Percentiles rank a stretch among this genome's conserved stretches.
phyloP scores from a whole-genome alignment of 2,888 invertebrate genomes.

The Drosophila affinis region DNA sequence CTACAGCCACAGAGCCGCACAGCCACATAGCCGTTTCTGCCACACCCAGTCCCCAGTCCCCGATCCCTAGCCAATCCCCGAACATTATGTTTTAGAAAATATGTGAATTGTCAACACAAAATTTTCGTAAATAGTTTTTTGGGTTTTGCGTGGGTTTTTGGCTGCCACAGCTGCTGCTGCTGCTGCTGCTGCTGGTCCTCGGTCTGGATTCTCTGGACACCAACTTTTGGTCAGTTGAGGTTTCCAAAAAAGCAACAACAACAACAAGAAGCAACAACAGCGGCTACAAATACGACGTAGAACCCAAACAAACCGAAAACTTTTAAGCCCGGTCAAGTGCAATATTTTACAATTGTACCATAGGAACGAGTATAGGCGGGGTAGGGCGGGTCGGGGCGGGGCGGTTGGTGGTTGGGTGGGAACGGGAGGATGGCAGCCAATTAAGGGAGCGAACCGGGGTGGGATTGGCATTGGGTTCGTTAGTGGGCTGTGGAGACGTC shows the following conservation, averaged over 20 bases:
- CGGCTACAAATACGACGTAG: constrained; percentile 16
- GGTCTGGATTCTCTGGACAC: constrained; percentile 11
- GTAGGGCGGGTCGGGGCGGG: no score
- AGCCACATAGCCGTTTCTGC: no score
- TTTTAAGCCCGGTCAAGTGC: constrained; percentile 73
- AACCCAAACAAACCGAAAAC: constrained; percentile 50
- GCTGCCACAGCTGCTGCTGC: constrained; percentile 45
- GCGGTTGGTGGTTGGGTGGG: constrained; percentile 5
- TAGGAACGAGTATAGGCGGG: neutral
- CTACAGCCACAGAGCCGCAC: no score
- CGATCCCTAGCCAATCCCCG: constrained; percentile 17
- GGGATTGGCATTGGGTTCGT: neutral
- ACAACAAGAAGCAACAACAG: constrained; percentile 11
- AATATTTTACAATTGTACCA: constrained; percentile 75
- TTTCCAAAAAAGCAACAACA: constrained; percentile 42
- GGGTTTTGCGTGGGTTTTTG: constrained; percentile 32
- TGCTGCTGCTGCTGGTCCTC: constrained; percentile 39
- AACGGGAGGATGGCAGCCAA: constrained; percentile 57
- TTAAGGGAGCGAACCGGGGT: constrained; percentile 48
- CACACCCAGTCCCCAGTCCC: neutral
- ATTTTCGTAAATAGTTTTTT: constrained; percentile 78
- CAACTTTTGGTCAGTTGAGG: constrained; percentile 75
- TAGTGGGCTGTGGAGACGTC: constrained; percentile 6
- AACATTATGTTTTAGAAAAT: constrained; percentile 81
- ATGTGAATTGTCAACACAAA: constrained; percentile 81